These are phyloP conservation scores for Lepidonotus clava DNA, from an alignment of 2,888 invertebrate species.

Conservation along the genomic window DNA sequence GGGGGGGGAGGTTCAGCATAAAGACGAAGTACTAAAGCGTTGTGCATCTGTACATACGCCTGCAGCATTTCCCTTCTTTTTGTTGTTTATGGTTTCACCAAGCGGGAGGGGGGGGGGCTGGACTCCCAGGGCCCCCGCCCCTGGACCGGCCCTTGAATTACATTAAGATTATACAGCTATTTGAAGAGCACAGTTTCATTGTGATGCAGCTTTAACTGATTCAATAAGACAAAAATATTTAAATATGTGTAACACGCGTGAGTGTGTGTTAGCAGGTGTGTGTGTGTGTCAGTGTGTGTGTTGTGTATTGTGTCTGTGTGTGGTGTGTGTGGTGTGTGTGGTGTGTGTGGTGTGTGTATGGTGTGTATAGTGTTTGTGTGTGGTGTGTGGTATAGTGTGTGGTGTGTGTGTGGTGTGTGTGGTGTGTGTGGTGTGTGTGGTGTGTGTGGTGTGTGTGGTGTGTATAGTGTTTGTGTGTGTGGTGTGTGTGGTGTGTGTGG, in stretches of 20 bases:
- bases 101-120: no score
- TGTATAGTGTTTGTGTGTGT: neutral
- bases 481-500: neutral
- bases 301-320: neutral
- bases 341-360: neutral
- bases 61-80: no score
- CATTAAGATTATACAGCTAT: neutral
- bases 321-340: neutral
- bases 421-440: neutral
- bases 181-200: neutral
- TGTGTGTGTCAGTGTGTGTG: neutral
- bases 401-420: neutral
- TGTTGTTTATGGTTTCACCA: no score
- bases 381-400: neutral
- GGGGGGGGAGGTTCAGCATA: no score
- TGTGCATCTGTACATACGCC: no score
- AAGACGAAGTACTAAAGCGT: no score
- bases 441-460: neutral
- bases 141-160: neutral
- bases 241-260: neutral
- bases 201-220: neutral
- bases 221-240: neutral
- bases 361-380: neutral
- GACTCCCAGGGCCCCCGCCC: no score
- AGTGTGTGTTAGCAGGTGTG: neutral